A percentile compares a stretch with the other conserved stretches of the same genome.
Evolutionary conservation across 1,140 invertebrate genomes (phyloP).

Genomic region (Drosophila repleta): DNA sequence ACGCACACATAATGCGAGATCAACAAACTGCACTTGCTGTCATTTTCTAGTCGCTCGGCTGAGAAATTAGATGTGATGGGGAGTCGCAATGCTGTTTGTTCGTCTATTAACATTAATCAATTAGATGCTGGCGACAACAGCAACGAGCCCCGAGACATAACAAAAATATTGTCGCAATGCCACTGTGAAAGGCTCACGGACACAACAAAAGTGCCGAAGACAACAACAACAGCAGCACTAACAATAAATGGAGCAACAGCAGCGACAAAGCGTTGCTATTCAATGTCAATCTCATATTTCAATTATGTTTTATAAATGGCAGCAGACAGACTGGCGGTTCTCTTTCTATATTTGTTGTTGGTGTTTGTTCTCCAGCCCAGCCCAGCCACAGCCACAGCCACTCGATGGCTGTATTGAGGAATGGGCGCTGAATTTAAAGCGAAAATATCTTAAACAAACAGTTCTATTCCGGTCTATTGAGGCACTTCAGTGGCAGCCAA

Average conservation of each 20-base stretch:
- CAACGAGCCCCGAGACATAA: slow-evolving; percentile 24
- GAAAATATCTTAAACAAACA: not conserved
- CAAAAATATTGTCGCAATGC: slow-evolving; percentile 53
- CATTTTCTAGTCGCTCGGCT: slow-evolving; percentile 15
- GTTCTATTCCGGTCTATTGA: not conserved
- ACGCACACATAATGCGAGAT: slow-evolving; percentile 16
- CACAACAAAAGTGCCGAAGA: slow-evolving; percentile 59
- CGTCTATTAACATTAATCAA: slow-evolving; percentile 73
- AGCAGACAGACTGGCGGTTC: slow-evolving; percentile 62
- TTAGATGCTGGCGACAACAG: slow-evolving; percentile 59
- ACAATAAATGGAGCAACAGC: slow-evolving; percentile 32
- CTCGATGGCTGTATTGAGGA: slow-evolving; percentile 16
- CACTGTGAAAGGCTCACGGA: slow-evolving; percentile 43
- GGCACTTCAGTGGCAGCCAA: slow-evolving; percentile 22
- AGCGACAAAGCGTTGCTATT: slow-evolving; percentile 55
- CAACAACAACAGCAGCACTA: slow-evolving; percentile 35
- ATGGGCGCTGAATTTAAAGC: not conserved
- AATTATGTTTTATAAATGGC: slow-evolving; percentile 81
- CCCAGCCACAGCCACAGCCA: not conserved
- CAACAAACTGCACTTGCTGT: slow-evolving; percentile 38
- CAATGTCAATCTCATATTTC: slow-evolving; percentile 81
- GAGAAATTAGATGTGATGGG: slow-evolving; percentile 41
- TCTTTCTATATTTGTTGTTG: slow-evolving; percentile 32
- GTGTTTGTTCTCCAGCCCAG: not conserved
- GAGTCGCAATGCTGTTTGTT: slow-evolving; percentile 30